phyloP scores from a whole-genome alignment of 2,113 vertebrate species.

The Cairina moschata region DNA sequence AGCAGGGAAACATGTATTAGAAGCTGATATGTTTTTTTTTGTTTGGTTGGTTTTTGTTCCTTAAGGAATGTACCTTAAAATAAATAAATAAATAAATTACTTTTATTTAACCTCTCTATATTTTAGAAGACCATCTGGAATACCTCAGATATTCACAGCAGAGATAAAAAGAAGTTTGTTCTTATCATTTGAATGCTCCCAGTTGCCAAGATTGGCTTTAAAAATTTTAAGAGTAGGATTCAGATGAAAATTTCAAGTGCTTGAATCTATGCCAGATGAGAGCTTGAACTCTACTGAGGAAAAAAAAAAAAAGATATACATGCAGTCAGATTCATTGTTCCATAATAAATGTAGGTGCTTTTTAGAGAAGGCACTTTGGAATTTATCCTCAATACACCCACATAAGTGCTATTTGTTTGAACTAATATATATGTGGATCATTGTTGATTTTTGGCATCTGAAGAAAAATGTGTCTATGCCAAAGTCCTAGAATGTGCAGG shows the following conservation, averaged over 20 bases:
- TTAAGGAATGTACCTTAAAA: background rate
- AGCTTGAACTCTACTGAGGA: background rate
- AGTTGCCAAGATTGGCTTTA: background rate
- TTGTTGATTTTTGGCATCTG: background rate
- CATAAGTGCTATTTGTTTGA: background rate
- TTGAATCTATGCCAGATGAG: background rate
- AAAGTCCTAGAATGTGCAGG: background rate
- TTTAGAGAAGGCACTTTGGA: background rate
- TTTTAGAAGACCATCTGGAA: background rate
- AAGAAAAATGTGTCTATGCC: background rate
- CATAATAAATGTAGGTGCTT: background rate
- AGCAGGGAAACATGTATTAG: background rate
- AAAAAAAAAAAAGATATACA: background rate
- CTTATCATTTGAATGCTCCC: background rate
- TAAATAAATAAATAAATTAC: no score
- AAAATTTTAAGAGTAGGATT: background rate
- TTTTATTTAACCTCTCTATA: background rate
- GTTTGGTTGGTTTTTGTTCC: background rate
- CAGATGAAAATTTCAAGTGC: background rate
- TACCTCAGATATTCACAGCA: background rate
- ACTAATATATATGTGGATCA: background rate
- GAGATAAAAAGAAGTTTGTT: background rate
- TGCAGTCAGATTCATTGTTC: background rate
- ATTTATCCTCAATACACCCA: background rate
- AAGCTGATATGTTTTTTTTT: background rate